Percentiles rank a stretch among this genome's conserved stretches.
Evolutionary conservation across 1,140 invertebrate species (phyloP).

Genomic region (Atopsyche davidsoni): DNA sequence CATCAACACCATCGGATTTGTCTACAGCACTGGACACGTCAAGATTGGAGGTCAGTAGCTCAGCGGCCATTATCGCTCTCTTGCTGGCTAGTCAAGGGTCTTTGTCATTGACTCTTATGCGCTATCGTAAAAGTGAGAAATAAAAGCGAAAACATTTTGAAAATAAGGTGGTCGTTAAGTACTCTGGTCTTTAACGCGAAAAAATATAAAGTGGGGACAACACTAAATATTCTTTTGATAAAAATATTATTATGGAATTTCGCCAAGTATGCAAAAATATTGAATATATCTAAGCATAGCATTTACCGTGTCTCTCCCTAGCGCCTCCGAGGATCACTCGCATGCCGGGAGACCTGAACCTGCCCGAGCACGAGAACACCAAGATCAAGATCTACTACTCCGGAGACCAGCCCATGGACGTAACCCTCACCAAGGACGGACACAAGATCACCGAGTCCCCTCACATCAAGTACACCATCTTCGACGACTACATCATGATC

Average conservation of each 20-base stretch:
- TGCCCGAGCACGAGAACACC: slow-evolving; percentile 90
- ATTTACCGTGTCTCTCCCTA: too few relatives aligned
- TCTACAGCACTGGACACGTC: slow-evolving; percentile 76
- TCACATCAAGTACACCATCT: slow-evolving; percentile 87
- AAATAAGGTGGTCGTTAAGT: too few relatives aligned
- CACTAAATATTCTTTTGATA: too few relatives aligned
- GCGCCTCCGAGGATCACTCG: slow-evolving; percentile 90
- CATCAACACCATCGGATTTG: slow-evolving; percentile 84
- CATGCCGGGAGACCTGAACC: slow-evolving; percentile 80
- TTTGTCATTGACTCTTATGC: slow-evolving; percentile 2
- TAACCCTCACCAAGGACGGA: slow-evolving; percentile 79
- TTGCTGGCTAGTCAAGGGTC: background rate
- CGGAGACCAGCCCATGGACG: slow-evolving; percentile 87
- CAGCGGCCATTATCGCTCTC: background rate
- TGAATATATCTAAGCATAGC: too few relatives aligned
- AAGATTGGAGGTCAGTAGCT: slow-evolving; percentile 75
- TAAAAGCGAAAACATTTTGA: too few relatives aligned
- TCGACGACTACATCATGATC: slow-evolving; percentile 94
- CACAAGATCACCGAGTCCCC: slow-evolving; percentile 65
- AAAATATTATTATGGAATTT: too few relatives aligned
- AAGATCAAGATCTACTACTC: slow-evolving; percentile 91
- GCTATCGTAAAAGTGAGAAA: too few relatives aligned
- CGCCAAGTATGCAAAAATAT: too few relatives aligned
- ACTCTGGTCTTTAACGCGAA: too few relatives aligned
- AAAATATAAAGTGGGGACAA: too few relatives aligned